Conservation (phyloP, 2,888 invertebrate species). For the Epiblema foenella region DNA sequence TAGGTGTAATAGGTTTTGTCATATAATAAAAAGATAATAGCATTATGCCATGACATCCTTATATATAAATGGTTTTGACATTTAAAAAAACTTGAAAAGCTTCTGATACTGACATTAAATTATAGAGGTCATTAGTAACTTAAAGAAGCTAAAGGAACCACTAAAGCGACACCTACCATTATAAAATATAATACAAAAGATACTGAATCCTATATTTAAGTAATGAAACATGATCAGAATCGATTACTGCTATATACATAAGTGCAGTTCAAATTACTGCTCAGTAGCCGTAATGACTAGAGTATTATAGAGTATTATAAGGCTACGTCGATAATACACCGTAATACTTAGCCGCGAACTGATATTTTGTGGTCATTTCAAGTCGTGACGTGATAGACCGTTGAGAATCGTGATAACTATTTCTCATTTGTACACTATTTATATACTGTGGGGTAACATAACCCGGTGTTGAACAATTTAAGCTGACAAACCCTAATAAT, state of each 20-base stretch:
- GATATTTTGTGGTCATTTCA: conserved; percentile 68
- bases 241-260: conserved; percentile 44
- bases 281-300: conserved; percentile 40
- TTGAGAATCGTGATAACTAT: conserved; percentile 24
- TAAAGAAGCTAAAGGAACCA: neutral
- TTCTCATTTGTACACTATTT: neutral
- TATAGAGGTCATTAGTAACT: neutral
- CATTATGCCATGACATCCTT: too few species aligned
- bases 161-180: conserved; percentile 9
- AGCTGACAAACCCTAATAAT: too few species aligned
- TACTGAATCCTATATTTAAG: conserved; percentile 30
- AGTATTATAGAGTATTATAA: conserved; percentile 37
- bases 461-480: too few species aligned
- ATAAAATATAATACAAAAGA: conserved; percentile 20
- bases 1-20: neutral
- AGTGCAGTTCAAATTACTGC: conserved; percentile 36
- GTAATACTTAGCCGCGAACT: conserved; percentile 61
- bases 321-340: conserved; percentile 49
- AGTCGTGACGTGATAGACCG: conserved; percentile 52
- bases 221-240: conserved; percentile 37
- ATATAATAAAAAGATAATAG: neutral
- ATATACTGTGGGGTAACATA: neutral
- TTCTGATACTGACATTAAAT: neutral
- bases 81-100: neutral
- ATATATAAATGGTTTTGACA: too few species aligned